These are phyloP conservation scores for Colius striatus DNA, from an alignment of 2,113 vertebrate genomes.

Conservation along the genomic window DNA sequence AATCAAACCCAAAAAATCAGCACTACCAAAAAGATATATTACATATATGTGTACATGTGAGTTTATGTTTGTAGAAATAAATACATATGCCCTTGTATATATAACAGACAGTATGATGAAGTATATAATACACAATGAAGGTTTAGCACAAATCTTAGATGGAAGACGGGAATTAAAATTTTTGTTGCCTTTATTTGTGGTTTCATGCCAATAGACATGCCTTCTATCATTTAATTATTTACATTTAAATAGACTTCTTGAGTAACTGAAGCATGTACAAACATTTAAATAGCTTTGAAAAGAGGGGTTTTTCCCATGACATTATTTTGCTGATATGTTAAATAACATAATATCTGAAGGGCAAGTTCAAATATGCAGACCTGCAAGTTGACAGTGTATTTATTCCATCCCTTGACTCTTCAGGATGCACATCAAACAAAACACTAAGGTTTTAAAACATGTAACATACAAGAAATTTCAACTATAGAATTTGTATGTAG, in stretches of 20 bases:
- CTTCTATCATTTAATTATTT: not conserved
- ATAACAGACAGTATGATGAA: not conserved
- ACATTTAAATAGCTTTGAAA: not conserved
- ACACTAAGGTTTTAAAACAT: not conserved
- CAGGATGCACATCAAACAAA: not conserved
- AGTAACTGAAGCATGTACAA: not conserved
- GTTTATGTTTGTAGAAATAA: not conserved
- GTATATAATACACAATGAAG: not conserved
- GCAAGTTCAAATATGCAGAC: not conserved
- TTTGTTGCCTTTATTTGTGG: not conserved
- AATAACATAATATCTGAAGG: not conserved
- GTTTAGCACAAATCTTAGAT: not conserved
- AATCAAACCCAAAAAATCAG: not conserved
- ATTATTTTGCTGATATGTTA: not conserved
- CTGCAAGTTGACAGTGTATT: not conserved
- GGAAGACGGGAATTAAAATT: not conserved
- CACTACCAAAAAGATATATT: not conserved
- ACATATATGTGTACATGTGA: not conserved
- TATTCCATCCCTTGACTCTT: not conserved
- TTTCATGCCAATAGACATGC: not conserved
- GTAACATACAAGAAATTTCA: not conserved
- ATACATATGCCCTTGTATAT: not conserved
- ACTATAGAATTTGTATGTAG: not conserved
- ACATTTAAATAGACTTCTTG: slow-evolving; percentile 17
- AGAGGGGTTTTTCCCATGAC: not conserved